Evolutionary conservation across 2,797 vertebrate species (phyloP), one percentile per base, ranked within the genome.

Genomic region (Rhinogobio ventralis): DNA sequence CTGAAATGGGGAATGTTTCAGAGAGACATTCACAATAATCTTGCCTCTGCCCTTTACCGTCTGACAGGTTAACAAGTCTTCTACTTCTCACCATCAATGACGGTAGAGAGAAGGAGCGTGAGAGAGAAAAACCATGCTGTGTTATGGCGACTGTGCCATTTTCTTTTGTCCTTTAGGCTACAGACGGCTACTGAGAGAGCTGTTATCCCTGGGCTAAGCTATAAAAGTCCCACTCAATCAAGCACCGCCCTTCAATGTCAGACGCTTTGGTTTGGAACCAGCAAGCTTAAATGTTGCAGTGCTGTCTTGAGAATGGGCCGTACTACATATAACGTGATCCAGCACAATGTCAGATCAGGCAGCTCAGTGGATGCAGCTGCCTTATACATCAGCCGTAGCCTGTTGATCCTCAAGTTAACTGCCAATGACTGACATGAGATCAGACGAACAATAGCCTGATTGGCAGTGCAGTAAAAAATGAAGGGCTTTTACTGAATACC

Each of bases 51-150:
- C 87, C 88, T 91, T 90, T 90, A 88, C 84, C 42, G 64, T 84
- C 83, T 90, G 90, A 91, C 90, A 90, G 88, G 86, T 89, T 89
- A 91, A 90, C 90, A 91, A 89, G 90, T 91, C 86, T 83, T 68
- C 79, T 74, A 84, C 89, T 88, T 87, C 89, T 33, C 71, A 51
- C 79, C 72, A 79, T 87, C 90, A 87, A 36, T 67, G 73, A 79
- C 67, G 42, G 55, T 78, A 88, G 76, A 36, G 28, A 57, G 19
- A 57, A 39, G 5, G 74, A 76, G 60, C 25, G 11, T 79, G 57
- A 85, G 88, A 81, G 79, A 69, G 69, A 25, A 55, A 83, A 45
- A 60, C 14, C 68, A 76, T 64, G 87, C 81, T 64, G 87, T 85
- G 80, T 86, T 85, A 86, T 78, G 78, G 83, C 45, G 73, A 81